These are phyloP conservation scores for Crenuchus spilurus DNA, from an alignment of 2,797 vertebrate genomes.

Conservation along the genomic window DNA sequence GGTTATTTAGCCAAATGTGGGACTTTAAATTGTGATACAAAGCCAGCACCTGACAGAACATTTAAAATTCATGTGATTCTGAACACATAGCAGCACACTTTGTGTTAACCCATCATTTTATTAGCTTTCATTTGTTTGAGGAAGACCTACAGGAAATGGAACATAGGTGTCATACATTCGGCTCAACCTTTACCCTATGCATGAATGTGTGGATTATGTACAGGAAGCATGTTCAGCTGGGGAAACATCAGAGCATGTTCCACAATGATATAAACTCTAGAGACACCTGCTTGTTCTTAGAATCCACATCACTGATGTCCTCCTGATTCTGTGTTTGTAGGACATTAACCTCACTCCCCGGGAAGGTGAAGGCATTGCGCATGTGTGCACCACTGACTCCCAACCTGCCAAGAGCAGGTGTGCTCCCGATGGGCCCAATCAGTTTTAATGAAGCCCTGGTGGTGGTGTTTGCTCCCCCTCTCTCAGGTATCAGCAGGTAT, in stretches of 20 bases:
- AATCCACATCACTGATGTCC: slow-evolving; percentile 39
- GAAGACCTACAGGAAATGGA: no score
- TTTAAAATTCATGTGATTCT: no score
- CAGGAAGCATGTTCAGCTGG: slow-evolving; percentile 13
- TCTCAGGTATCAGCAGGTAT: slow-evolving; percentile 57
- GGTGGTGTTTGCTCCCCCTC: slow-evolving; percentile 61
- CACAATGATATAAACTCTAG: slow-evolving; percentile 16
- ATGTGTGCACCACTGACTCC: slow-evolving; percentile 45
- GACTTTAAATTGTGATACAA: no score
- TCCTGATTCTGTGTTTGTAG: slow-evolving; percentile 36
- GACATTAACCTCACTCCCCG: slow-evolving; percentile 39
- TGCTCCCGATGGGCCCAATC: slow-evolving; percentile 78
- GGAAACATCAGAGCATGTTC: slow-evolving; percentile 33
- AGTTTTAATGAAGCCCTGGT: slow-evolving; percentile 86
- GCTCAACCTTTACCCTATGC: neutral
- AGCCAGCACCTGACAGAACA: no score
- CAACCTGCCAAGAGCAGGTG: slow-evolving; percentile 79
- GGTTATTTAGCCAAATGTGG: no score
- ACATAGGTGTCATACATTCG: no score
- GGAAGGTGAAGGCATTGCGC: slow-evolving; percentile 38
- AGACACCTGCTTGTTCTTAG: slow-evolving; percentile 36
- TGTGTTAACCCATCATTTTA: no score
- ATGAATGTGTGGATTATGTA: neutral
- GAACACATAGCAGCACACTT: no score
- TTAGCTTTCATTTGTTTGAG: neutral